These are phyloP conservation scores for Brachionus rubens DNA, from an alignment of 1,140 invertebrate species.

Conservation along the genomic window DNA sequence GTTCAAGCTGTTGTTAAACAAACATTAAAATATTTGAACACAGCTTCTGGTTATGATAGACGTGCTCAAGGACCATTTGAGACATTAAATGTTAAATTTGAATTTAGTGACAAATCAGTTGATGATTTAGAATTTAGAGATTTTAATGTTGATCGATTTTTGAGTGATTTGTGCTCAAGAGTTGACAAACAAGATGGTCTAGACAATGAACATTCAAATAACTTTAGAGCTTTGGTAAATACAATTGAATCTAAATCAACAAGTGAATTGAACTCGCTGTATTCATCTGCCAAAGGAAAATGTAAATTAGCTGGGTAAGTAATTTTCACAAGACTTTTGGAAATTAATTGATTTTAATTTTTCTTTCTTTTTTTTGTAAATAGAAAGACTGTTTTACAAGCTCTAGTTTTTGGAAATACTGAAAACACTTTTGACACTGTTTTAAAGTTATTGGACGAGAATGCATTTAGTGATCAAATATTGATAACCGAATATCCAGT, in stretches of 20 bases:
- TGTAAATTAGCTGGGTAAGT: conserved; percentile 12
- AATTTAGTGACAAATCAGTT: conserved; percentile 34
- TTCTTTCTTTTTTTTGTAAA: too few species aligned
- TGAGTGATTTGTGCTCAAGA: conserved; percentile 8
- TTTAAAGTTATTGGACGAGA: conserved; percentile 16
- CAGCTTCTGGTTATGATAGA: not conserved
- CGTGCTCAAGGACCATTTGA: conserved; percentile 26
- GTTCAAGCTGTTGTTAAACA: conserved; percentile 44
- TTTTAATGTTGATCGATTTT: conserved; percentile 1
- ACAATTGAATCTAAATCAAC: not conserved
- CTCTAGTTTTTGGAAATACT: conserved; percentile 32
- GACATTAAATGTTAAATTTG: conserved; percentile 15
- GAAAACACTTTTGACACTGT: conserved; percentile 4
- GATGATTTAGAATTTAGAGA: conserved; percentile 24
- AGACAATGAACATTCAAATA: conserved; percentile 39
- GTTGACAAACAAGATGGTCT: not conserved
- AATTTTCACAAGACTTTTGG: too few species aligned
- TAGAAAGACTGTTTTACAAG: not conserved
- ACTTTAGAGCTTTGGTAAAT: conserved; percentile 33
- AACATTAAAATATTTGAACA: conserved; percentile 6
- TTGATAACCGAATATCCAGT: conserved; percentile 41
- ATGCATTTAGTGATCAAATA: conserved; percentile 10
- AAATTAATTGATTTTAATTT: too few species aligned
- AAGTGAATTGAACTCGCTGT: not conserved
- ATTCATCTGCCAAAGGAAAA: not conserved